These are phyloP conservation scores for Troides oblongomaculatus DNA, from an alignment of 2,888 invertebrate genomes.

Conservation along the genomic window DNA sequence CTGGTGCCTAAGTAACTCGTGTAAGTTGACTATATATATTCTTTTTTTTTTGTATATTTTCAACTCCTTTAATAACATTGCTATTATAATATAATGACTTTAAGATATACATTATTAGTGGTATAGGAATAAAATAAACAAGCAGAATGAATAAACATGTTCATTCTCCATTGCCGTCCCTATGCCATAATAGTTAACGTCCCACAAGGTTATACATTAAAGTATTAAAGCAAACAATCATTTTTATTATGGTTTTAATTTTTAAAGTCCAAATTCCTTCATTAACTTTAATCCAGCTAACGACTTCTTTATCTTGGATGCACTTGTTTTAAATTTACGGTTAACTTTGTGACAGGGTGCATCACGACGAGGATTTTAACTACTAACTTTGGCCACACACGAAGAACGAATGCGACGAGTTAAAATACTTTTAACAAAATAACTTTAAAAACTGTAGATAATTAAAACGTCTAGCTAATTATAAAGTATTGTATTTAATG, in stretches of 20 bases:
- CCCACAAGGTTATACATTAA: background rate
- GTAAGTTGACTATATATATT: no score
- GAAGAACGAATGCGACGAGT: constrained; percentile 40
- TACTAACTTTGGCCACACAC: constrained; percentile 57
- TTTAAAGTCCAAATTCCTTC: constrained; percentile 35
- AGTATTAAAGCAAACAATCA: background rate
- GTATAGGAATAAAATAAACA: no score
- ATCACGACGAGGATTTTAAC: constrained; percentile 48
- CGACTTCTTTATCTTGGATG: constrained; percentile 49
- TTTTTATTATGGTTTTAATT: background rate
- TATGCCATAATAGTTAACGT: no score
- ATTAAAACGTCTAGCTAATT: no score
- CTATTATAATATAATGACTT: no score
- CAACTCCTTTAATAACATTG: no score
- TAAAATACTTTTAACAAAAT: background rate
- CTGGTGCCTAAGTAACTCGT: no score
- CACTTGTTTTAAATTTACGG: constrained; percentile 56
- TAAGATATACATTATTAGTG: no score
- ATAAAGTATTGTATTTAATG: no score
- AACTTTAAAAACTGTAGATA: background rate
- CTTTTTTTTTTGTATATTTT: no score
- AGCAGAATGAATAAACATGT: no score
- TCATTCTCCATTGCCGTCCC: no score
- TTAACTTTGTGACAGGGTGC: constrained; percentile 50
- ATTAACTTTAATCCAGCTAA: constrained; percentile 57